Percentiles rank a stretch among this genome's conserved stretches.
These are phyloP conservation scores for Columba guinea DNA, from an alignment of 2,797 vertebrate species.

Conservation along the genomic window DNA sequence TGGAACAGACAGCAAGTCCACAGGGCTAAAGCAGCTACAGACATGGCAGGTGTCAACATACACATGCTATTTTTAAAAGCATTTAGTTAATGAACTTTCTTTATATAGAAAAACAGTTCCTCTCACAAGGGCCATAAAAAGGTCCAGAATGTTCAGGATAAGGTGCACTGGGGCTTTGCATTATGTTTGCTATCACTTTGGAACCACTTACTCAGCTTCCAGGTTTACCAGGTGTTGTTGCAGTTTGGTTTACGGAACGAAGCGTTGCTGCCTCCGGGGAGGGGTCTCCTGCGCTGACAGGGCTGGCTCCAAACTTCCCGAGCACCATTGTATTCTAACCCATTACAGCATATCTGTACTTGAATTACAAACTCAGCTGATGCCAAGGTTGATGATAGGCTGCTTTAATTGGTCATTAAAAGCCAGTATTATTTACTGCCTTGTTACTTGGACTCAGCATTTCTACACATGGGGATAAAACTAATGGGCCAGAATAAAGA, in stretches of 20 bases:
- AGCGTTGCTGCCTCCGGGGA: neutral
- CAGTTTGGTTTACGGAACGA: neutral
- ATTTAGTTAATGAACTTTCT: neutral
- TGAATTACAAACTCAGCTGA: neutral
- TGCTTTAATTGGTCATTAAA: conserved; percentile 55
- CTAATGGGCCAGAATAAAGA: conserved; percentile 43
- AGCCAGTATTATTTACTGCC: conserved; percentile 46
- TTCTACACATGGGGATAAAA: conserved; percentile 53
- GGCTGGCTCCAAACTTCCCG: neutral
- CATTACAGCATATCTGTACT: neutral
- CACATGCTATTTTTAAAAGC: neutral
- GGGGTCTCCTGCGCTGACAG: neutral
- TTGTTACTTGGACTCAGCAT: conserved; percentile 52
- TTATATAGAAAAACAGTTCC: neutral
- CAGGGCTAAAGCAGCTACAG: neutral
- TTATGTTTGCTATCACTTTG: neutral
- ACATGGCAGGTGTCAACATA: rapidly evolving
- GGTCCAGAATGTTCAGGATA: neutral
- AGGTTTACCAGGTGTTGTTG: neutral
- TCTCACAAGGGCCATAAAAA: neutral
- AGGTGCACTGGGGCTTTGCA: neutral
- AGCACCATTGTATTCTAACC: neutral
- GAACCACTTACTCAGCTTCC: neutral
- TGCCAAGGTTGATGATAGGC: neutral
- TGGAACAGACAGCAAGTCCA: neutral